Conservation (phyloP, 1,140 invertebrate genomes). For the Drosophila quadrilineata region DNA sequence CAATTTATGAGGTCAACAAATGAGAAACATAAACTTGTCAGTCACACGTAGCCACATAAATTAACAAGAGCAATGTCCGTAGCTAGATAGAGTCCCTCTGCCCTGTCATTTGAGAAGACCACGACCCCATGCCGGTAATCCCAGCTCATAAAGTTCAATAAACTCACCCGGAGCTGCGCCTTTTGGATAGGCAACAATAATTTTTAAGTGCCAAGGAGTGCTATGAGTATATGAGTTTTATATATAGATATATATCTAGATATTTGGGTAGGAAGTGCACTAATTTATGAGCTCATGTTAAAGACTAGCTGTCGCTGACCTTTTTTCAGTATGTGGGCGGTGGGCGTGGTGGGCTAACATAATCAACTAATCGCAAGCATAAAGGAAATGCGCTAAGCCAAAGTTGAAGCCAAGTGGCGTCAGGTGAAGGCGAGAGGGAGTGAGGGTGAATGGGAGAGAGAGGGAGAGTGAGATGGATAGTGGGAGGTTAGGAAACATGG, state of each 20-base stretch:
- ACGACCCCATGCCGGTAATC: no score
- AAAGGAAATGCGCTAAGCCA: background rate
- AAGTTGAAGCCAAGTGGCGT: background rate
- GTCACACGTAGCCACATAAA: slow-evolving; percentile 70
- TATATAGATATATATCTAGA: no score
- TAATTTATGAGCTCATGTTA: slow-evolving; percentile 51
- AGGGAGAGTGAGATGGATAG: no score
- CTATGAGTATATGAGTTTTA: no score
- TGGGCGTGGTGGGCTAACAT: slow-evolving; percentile 34
- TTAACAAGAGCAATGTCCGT: slow-evolving; percentile 15
- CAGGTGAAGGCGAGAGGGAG: background rate
- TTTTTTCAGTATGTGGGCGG: no score
- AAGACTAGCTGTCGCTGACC: slow-evolving; percentile 13
- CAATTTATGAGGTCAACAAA: slow-evolving; percentile 55
- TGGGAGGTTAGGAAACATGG: no score
- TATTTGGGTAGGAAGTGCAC: slow-evolving; percentile 55
- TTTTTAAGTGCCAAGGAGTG: slow-evolving; percentile 4
- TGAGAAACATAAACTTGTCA: slow-evolving; percentile 71
- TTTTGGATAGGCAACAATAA: slow-evolving; percentile 23
- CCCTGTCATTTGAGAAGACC: no score
- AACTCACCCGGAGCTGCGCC: slow-evolving; percentile 31
- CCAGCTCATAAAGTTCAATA: slow-evolving; percentile 72
- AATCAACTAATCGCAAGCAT: slow-evolving; percentile 50
- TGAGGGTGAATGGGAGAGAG: background rate
- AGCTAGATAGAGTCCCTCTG: slow-evolving; percentile 6